Evolutionary conservation across 2,113 vertebrate species (phyloP).

Genomic region (Coptodon rendalli): DNA sequence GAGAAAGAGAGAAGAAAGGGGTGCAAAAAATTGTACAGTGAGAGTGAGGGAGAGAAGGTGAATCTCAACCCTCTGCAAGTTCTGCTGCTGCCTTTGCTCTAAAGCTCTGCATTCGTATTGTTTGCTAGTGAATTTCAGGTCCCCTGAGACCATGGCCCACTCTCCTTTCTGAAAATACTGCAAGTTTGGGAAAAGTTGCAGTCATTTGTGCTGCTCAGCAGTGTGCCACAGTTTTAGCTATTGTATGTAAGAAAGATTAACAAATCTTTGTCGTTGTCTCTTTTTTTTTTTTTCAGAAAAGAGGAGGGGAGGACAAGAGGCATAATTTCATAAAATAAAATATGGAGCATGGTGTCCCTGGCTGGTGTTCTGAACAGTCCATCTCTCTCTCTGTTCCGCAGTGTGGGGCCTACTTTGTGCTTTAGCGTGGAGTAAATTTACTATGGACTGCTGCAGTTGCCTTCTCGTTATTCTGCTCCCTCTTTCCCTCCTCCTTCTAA

Average conservation of each 20-base stretch:
- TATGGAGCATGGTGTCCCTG: slow-evolving; percentile 43
- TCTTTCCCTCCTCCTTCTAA: not conserved
- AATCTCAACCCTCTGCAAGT: slow-evolving; percentile 33
- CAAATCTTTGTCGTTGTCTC: slow-evolving; percentile 39
- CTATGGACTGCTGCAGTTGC: not conserved
- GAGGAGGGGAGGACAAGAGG: not conserved
- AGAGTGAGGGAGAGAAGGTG: not conserved
- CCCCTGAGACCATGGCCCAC: slow-evolving; percentile 41
- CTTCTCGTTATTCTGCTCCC: not conserved
- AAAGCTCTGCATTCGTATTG: slow-evolving; percentile 44
- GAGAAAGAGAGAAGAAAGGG: not conserved
- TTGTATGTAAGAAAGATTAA: slow-evolving; percentile 31
- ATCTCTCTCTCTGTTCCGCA: slow-evolving; percentile 22
- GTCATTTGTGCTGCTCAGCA: slow-evolving; percentile 50
- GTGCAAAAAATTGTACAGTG: not conserved
- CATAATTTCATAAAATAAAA: slow-evolving; percentile 30
- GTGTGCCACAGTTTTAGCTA: slow-evolving; percentile 20
- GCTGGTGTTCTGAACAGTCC: slow-evolving; percentile 23
- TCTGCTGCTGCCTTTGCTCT: slow-evolving; percentile 23
- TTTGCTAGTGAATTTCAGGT: slow-evolving; percentile 49
- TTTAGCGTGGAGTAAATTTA: not conserved
- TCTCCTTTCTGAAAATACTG: slow-evolving; percentile 40
- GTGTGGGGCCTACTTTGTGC: slow-evolving; percentile 30
- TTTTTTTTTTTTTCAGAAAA: slow-evolving; percentile 14
- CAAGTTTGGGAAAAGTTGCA: slow-evolving; percentile 49